Evolutionary conservation across 2,797 vertebrate genomes (phyloP).

Genomic region (Perodicticus potto): DNA sequence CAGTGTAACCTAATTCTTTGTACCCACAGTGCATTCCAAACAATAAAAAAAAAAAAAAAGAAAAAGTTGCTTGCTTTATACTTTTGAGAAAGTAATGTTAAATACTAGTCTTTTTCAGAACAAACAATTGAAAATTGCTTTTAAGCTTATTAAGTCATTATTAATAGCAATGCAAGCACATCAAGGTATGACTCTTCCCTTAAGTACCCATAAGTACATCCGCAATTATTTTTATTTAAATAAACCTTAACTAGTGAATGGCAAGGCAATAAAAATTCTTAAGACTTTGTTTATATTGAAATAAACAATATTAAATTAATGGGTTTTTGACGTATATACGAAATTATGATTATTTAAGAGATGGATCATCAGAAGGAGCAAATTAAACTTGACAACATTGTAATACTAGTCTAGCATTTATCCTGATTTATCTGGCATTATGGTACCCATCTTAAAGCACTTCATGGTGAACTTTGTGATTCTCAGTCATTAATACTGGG

Average conservation of each 20-base stretch:
- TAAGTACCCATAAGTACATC: too few relatives aligned
- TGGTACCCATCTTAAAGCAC: background rate
- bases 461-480: conserved; percentile 26
- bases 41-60: background rate
- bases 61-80: background rate
- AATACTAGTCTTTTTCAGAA: background rate
- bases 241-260: background rate
- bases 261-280: background rate
- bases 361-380: background rate
- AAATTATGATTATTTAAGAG: background rate
- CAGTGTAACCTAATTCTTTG: too few relatives aligned
- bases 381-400: background rate
- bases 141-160: too few relatives aligned
- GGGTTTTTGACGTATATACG: background rate
- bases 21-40: too few relatives aligned
- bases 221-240: background rate
- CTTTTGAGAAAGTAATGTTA: conserved; percentile 24
- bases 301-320: background rate
- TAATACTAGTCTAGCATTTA: background rate
- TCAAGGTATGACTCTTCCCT: too few relatives aligned
- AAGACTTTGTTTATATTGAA: conserved; percentile 25
- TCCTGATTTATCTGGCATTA: background rate
- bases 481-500: background rate
- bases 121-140: too few relatives aligned
- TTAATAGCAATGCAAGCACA: too few relatives aligned